Conservation (phyloP, 2,113 vertebrate species). For the Plotosus lineatus region DNA sequence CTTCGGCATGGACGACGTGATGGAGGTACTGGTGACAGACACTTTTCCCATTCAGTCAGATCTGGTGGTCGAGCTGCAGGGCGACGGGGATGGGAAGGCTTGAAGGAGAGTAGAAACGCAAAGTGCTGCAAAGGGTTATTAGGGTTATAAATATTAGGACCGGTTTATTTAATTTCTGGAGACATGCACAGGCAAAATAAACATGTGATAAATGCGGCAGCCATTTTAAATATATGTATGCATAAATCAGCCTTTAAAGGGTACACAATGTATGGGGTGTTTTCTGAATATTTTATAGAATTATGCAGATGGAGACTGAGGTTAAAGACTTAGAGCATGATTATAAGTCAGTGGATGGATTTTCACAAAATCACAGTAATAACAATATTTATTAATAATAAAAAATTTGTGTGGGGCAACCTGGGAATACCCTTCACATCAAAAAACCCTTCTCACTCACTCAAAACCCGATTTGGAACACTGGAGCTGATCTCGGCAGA, state of each 20-base stretch:
- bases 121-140: no score
- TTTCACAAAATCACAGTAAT: constrained; percentile 4
- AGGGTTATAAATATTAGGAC: not conserved
- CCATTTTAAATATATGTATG: not conserved
- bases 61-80: constrained; percentile 53
- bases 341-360: not conserved
- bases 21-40: constrained; percentile 62
- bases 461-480: no score
- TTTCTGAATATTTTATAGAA: not conserved
- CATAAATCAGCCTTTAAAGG: not conserved
- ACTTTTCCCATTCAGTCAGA: constrained; percentile 52
- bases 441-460: no score
- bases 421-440: not conserved
- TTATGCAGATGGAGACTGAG: not conserved
- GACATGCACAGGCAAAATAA: not conserved
- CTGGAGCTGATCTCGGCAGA: no score
- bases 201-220: not conserved
- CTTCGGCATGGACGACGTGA: constrained; percentile 57
- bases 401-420: not conserved
- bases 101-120: constrained; percentile 33
- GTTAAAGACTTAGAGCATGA: not conserved
- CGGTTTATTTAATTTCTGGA: not conserved
- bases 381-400: not conserved
- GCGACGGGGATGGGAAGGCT: constrained; percentile 49
- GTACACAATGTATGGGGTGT: not conserved